These are phyloP conservation scores for Melieria picta DNA, from an alignment of 2,888 invertebrate genomes.

Conservation along the genomic window DNA sequence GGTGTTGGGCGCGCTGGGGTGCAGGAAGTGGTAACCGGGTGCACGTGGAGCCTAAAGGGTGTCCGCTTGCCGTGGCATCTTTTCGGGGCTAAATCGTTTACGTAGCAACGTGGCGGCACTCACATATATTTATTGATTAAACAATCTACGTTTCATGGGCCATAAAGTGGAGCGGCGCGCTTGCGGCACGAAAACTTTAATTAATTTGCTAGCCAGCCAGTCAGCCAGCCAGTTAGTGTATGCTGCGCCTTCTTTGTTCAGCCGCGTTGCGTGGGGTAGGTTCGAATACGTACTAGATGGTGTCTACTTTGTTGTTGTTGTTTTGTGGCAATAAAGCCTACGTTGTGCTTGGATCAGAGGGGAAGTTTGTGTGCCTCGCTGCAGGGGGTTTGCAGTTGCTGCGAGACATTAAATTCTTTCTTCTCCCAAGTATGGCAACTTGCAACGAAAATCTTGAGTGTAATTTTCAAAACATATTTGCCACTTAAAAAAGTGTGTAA, in stretches of 20 bases:
- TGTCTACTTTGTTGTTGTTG: background rate
- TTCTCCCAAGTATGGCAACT: background rate
- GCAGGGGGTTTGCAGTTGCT: too few species aligned
- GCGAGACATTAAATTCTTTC: background rate
- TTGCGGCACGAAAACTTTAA: conserved; percentile 29
- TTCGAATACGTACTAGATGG: conserved; percentile 27
- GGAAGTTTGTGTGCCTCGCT: too few species aligned
- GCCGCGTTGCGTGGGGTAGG: conserved; percentile 41
- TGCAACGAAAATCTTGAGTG: too few species aligned
- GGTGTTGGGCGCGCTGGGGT: too few species aligned
- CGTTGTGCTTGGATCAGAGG: too few species aligned
- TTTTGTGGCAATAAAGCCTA: too few species aligned
- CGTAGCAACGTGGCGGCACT: too few species aligned
- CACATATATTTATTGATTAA: conserved; percentile 24
- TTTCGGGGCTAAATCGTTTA: too few species aligned
- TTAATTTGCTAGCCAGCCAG: conserved; percentile 24
- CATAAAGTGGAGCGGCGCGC: conserved; percentile 8
- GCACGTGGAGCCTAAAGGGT: conserved; percentile 13
- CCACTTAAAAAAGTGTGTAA: too few species aligned
- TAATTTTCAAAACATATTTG: too few species aligned
- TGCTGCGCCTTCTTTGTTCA: conserved; percentile 31
- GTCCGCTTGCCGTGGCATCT: conserved; percentile 15
- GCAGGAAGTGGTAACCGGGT: background rate
- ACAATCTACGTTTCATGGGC: conserved; percentile 23
- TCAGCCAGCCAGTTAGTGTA: conserved; percentile 12